Base-by-base conservation (phyloP, 1,140 invertebrate species). In the Drosophila nikananu region DNA sequence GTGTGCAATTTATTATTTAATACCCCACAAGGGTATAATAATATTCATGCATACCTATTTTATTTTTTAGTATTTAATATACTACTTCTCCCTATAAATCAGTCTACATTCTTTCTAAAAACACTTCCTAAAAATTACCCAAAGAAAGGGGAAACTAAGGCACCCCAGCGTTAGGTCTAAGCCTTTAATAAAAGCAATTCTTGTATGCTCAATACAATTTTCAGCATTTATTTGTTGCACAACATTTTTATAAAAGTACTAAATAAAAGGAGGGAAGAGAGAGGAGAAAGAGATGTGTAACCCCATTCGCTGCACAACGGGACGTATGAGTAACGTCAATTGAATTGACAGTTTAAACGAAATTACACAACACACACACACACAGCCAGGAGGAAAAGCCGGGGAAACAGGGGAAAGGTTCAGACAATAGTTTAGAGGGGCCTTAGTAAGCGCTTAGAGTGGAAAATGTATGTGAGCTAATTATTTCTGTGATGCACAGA, bases 281-380 rank as follows among this genome's bases (percentile, higher is more conserved):
- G 35, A 13, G 52, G 54, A 39, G 54, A 63, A 39, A 32, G 58
- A 32, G 51, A 23, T 35, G 49, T 15, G 17, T 25, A n/a, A 35
- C 54, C 30, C 23, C 67, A 73, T 87, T 73, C 81, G 78, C 80
- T 75, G 83, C 61, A 73, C 83, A 74, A 87, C 83, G 80, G 83
- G 74, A 80, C 83, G 83, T 86, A 86, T 86, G 83, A 86, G 84
- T 87, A 87, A 87, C 72, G 83, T 87, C 83, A 83, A 86, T 87
- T 86, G 80, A 86, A 86, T 86, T 86, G 83, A 89, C 83, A 82
- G 83, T 81, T 86, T 80, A 87, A 83, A 80, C 86, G 73, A 83
- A 73, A 86, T 86, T 86, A 77, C 80, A 79, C 72, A 86, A 86
- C 68, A 70, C 9, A 49, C 73, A 30, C 46, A 49, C 46, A 70